A percentile compares a stretch with the other conserved stretches of the same genome.
Conservation (phyloP, 2,797 vertebrate species). For the Enteromius treurensis region DNA sequence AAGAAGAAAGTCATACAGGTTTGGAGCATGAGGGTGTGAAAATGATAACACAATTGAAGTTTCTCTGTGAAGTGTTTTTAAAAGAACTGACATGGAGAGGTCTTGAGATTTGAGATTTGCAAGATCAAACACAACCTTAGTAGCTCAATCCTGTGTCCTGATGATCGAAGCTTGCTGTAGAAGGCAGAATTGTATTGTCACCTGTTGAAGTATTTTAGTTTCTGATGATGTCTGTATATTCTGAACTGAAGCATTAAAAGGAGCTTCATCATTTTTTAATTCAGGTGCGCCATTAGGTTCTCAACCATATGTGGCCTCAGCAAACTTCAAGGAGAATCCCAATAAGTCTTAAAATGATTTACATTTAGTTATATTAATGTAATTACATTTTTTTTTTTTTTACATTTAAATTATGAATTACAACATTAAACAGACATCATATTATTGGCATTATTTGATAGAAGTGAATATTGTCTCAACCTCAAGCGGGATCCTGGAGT, state of each 20-base stretch:
- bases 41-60: background rate
- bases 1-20: background rate
- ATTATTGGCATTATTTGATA: background rate
- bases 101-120: background rate
- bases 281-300: background rate
- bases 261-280: background rate
- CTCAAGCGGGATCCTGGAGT: background rate
- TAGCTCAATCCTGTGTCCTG: background rate
- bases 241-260: background rate
- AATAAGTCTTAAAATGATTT: background rate
- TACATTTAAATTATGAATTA: background rate
- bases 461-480: background rate
- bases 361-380: background rate
- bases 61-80: background rate
- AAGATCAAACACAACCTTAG: background rate
- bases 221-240: background rate
- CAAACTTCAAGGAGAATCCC: background rate
- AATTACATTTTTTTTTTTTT: background rate
- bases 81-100: background rate
- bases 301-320: background rate
- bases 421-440: background rate
- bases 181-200: background rate
- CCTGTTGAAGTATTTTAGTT: conserved; percentile 10
- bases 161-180: conserved; percentile 10
- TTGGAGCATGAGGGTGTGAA: background rate